Evolutionary conservation across 2,888 invertebrate genomes (phyloP).

Genomic region (Chorisops tibialis): DNA sequence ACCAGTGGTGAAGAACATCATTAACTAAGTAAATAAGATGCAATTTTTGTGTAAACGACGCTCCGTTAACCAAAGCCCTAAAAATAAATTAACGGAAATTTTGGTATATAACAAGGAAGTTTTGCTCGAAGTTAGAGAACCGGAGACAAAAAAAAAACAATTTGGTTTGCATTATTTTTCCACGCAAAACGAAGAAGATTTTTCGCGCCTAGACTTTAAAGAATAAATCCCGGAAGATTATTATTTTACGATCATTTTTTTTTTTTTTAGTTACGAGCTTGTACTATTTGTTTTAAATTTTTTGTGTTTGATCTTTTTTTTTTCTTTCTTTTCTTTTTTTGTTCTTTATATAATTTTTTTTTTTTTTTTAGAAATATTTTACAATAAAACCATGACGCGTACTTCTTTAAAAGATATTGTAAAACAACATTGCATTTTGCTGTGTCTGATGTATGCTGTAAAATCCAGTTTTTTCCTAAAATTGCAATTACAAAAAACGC

Average conservation of each 20-base stretch:
- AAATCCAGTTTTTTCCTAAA: conserved; percentile 92
- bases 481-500: conserved; percentile 54
- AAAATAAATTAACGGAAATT: conserved; percentile 53
- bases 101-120: conserved; percentile 37
- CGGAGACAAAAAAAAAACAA: conserved; percentile 17
- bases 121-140: conserved; percentile 16
- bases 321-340: not conserved
- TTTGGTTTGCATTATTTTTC: conserved; percentile 5
- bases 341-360: not conserved
- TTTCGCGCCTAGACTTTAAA: no score
- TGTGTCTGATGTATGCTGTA: conserved; percentile 79
- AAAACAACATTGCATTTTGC: conserved; percentile 84
- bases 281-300: not conserved
- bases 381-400: conserved; percentile 45
- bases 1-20: conserved; percentile 97
- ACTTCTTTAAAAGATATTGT: conserved; percentile 87
- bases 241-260: not conserved
- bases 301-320: not conserved
- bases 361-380: conserved; percentile 8
- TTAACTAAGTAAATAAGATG: conserved; percentile 98
- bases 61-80: conserved; percentile 60
- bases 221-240: no score
- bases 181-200: not conserved
- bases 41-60: conserved; percentile 85
- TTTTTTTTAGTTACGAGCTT: conserved; percentile 1